These are phyloP conservation scores for Sus scrofa DNA, from an alignment of 2,113 vertebrate species.

Conservation along the genomic window T2T-Sscrofa CM000819.6:82529001-82529500, in stretches of 20 bases:
- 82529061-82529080: too few relatives aligned
- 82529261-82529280: conserved; percentile 13
- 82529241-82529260: background rate
- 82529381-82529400: background rate
- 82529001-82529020: too few relatives aligned
- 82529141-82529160: conserved; percentile 14
- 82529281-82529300: background rate
- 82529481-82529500: background rate
- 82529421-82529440: background rate
- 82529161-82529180: background rate
- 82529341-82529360: background rate
- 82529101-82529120: background rate
- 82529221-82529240: background rate
- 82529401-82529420: background rate
- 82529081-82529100: background rate
- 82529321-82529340: background rate
- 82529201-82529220: background rate
- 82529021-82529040: too few relatives aligned
- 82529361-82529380: background rate
- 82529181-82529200: background rate
- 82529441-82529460: background rate
- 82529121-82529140: background rate
- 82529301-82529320: background rate
- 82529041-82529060: too few relatives aligned
- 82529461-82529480: background rate